These are phyloP conservation scores for Actinopyga echinites DNA, from an alignment of 53 echinoderm and acorn worm species.

Conservation along the genomic window DNA sequence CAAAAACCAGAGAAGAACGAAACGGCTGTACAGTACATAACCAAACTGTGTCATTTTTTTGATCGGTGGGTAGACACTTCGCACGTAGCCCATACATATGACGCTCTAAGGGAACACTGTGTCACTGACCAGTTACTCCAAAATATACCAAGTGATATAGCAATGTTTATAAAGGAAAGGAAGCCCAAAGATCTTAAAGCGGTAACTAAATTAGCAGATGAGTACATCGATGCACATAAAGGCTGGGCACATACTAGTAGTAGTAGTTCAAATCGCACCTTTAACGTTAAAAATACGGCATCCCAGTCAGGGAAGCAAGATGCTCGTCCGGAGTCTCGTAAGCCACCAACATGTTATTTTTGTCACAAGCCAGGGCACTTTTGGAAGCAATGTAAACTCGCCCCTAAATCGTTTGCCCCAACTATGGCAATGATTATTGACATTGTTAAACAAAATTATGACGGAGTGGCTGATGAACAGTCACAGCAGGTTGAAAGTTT, in stretches of 20 bases:
- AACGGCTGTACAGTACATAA: conserved; percentile 25
- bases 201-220: conserved; percentile 34
- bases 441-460: neutral
- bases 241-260: neutral
- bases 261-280: too few species aligned
- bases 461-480: neutral
- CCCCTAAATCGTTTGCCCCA: conserved; percentile 12
- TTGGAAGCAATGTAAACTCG: neutral
- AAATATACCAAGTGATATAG: neutral
- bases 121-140: conserved; percentile 33
- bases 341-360: neutral
- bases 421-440: conserved; percentile 16
- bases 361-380: neutral
- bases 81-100: neutral
- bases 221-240: conserved; percentile 20
- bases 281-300: too few species aligned
- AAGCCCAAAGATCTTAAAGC: neutral
- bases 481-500: neutral
- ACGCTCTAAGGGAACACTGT: neutral
- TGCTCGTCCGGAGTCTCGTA: too few species aligned
- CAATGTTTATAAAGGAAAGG: conserved; percentile 17
- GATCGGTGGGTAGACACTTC: conserved; percentile 37
- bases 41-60: neutral
- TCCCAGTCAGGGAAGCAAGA: too few species aligned
- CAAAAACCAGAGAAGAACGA: conserved; percentile 28